Conservation (phyloP, 2,888 invertebrate genomes). For the Pandemis heparana region DNA sequence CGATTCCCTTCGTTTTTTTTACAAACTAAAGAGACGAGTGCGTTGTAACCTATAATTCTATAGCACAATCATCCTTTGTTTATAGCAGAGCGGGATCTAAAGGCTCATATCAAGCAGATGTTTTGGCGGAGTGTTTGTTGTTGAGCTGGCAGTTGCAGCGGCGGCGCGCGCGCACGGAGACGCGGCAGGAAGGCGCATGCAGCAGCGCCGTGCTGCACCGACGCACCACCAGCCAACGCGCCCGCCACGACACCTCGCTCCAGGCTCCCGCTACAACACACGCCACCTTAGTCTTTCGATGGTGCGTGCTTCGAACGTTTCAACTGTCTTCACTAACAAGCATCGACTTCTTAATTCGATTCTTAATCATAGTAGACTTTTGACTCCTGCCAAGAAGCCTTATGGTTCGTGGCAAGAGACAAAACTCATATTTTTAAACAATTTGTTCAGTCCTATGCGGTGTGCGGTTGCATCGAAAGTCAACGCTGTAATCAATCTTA, state of each 20-base stretch:
- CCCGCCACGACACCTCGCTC: slow-evolving; percentile 52
- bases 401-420: not conserved
- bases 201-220: slow-evolving; percentile 59
- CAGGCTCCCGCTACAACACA: slow-evolving; percentile 43
- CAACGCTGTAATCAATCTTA: not conserved
- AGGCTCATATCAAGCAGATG: not conserved
- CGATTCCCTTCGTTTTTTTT: not conserved
- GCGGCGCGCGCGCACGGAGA: slow-evolving; percentile 60
- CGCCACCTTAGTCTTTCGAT: slow-evolving; percentile 6
- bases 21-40: not conserved
- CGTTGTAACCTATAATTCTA: not conserved
- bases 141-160: slow-evolving; percentile 70
- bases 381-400: not conserved
- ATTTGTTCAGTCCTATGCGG: not conserved
- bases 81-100: not conserved
- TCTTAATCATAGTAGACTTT: not conserved
- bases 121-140: slow-evolving; percentile 4
- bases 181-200: slow-evolving; percentile 73
- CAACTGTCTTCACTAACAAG: not conserved
- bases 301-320: not conserved
- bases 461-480: not conserved
- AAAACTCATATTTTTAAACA: not conserved
- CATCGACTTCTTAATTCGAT: not conserved
- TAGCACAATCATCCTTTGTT: not conserved
- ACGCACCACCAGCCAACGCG: slow-evolving; percentile 65